Evolutionary conservation across 2,797 vertebrate species (phyloP).

Genomic region (Sciurus carolinensis): DNA sequence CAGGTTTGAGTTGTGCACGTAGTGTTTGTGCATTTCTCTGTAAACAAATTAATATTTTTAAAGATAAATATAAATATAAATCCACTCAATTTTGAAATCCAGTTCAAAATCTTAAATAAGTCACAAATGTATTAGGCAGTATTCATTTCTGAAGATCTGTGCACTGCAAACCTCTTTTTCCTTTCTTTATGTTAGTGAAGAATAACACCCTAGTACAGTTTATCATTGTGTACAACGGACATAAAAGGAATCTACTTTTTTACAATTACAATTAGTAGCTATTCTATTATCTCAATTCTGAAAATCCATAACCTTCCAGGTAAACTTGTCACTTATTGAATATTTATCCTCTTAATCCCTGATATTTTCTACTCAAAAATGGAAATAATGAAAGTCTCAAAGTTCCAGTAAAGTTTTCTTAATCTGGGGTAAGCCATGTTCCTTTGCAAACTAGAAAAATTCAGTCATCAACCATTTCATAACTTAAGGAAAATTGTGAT

Average conservation of each 20-base stretch:
- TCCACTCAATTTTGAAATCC: conserved; percentile 27
- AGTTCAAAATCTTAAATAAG: conserved; percentile 16
- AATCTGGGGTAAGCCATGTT: neutral
- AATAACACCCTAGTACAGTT: neutral
- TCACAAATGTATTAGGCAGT: neutral
- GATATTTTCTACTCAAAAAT: neutral
- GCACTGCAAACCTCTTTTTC: neutral
- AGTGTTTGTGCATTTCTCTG: neutral
- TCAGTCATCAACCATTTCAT: neutral
- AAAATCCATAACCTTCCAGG: neutral
- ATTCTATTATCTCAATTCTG: neutral
- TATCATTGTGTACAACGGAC: neutral
- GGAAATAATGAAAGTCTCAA: neutral
- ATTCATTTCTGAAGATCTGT: neutral
- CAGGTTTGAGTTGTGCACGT: neutral
- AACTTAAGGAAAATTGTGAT: conserved; percentile 19
- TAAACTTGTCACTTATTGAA: neutral
- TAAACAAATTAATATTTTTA: neutral
- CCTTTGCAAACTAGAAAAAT: neutral
- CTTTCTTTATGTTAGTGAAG: neutral
- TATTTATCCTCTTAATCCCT: neutral
- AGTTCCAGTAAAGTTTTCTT: neutral
- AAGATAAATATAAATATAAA: neutral
- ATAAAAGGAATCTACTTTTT: neutral
- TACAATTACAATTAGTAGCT: neutral